These are phyloP conservation scores for Festucalex cinctus DNA, from an alignment of 2,113 vertebrate genomes.

Conservation along the genomic window DNA sequence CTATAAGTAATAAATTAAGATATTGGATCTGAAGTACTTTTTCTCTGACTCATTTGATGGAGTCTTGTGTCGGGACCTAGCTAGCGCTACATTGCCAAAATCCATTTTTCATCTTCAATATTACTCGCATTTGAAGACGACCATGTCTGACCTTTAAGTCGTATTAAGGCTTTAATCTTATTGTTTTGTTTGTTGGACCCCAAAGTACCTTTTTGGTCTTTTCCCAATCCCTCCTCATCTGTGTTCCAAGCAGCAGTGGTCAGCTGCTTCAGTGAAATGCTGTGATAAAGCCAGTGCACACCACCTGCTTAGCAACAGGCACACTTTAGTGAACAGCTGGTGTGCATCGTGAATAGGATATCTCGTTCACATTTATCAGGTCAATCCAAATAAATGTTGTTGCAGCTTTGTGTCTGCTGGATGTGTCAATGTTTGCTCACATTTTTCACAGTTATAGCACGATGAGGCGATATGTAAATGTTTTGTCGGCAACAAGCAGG, in stretches of 20 bases:
- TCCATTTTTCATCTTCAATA: neutral
- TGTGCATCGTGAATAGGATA: neutral
- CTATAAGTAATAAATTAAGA: constrained; percentile 15
- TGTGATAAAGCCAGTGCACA: constrained; percentile 2
- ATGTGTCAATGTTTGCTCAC: neutral
- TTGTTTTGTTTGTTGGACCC: neutral
- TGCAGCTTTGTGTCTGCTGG: neutral
- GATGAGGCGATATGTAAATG: neutral
- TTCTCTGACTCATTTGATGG: neutral
- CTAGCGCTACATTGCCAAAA: neutral
- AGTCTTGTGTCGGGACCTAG: neutral
- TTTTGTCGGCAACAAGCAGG: neutral
- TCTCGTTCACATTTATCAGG: neutral
- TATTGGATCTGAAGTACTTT: neutral
- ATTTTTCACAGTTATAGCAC: neutral
- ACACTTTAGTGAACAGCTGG: neutral
- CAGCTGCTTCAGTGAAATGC: constrained; percentile 9
- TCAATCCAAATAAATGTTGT: constrained; percentile 2
- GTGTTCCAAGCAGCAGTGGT: neutral
- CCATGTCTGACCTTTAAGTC: neutral
- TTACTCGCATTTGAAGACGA: neutral
- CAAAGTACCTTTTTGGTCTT: neutral
- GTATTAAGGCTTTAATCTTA: neutral
- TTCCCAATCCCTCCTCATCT: constrained; percentile 1
- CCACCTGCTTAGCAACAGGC: constrained; percentile 7